Base-by-base conservation (phyloP, 2,113 vertebrate genomes). In the Eidolon helvum region DNA sequence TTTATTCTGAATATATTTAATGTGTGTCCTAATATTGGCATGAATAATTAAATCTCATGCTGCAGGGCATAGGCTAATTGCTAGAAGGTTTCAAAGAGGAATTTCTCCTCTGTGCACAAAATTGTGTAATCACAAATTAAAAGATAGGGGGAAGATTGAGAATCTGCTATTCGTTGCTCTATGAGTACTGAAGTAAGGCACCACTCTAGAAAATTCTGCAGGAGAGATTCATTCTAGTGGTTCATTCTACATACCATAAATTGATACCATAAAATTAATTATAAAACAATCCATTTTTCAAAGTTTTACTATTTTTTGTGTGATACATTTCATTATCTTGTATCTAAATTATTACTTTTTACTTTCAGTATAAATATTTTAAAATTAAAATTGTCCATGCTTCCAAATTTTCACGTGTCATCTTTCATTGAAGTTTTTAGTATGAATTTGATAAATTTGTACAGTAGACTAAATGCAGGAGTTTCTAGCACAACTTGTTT, bases 1-100 rank as follows among this genome's bases (percentile, higher is more conserved):
- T 91, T 87, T 86, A 79, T 79, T 92, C 50, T 83, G 35, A 69
- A 75, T 65, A 18, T 74, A 87, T 59, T 83, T 82, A 78, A 87
- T 6, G 10, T 43, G 24, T 77, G 15, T 69, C 45, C n/a, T 18
- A 72, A 86, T 26, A 83, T 30, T 78, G 8, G 38, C 61, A 91
- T 77, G 26, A 78, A 66, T 96, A 94, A 92, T 87, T 94, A 91
- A 95, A 88, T 85, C 30, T 85, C 38, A 63, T 40, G 59, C 45
- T 87, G 19, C 11, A 90, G 59, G n/a, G 33, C 48, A 88, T 55
- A 82, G 63, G 2, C 12, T 91, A 43, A 84, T 90, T 94, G 48
- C 28, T 74, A 78, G 26, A 80, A 33, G n/a, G 4, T 72, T 96
- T 85, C 79, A 74, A 84, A 55, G 5, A 72, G 38, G 10, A 24